A percentile compares a stretch with the other conserved stretches of the same genome.
Conservation (phyloP, 2,888 invertebrate genomes). For the Pherbina coryleti region DNA sequence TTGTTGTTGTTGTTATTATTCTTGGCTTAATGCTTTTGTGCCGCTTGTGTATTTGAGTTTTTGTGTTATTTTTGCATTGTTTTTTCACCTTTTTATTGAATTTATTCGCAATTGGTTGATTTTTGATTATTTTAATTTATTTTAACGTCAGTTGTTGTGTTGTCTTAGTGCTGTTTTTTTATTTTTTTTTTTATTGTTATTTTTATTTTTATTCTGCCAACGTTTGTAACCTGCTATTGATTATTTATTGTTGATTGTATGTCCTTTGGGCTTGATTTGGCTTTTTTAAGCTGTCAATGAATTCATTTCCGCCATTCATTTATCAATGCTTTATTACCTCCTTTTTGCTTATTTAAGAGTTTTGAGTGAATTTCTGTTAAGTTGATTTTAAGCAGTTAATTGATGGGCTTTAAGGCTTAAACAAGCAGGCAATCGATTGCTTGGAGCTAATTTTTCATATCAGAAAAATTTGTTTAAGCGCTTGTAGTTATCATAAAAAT, state of each 20-base stretch:
- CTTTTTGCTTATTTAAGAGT: no score
- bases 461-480: no score
- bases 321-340: no score
- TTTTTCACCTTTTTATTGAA: background rate
- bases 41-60: background rate
- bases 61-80: background rate
- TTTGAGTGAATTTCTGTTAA: no score
- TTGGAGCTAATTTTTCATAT: no score
- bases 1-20: background rate
- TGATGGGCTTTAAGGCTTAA: no score
- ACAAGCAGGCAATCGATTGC: no score
- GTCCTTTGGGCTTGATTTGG: background rate
- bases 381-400: no score
- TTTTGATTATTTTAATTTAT: constrained; percentile 18
- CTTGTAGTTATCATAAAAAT: no score
- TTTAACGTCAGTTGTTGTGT: background rate
- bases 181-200: no score
- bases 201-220: background rate
- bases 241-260: background rate
- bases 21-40: background rate
- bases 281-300: no score
- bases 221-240: background rate
- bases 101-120: constrained; percentile 11
- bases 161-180: background rate
- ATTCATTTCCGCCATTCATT: no score